Evolutionary conservation across 2,113 vertebrate species (phyloP).

Genomic region (Marmota flaviventris): DNA sequence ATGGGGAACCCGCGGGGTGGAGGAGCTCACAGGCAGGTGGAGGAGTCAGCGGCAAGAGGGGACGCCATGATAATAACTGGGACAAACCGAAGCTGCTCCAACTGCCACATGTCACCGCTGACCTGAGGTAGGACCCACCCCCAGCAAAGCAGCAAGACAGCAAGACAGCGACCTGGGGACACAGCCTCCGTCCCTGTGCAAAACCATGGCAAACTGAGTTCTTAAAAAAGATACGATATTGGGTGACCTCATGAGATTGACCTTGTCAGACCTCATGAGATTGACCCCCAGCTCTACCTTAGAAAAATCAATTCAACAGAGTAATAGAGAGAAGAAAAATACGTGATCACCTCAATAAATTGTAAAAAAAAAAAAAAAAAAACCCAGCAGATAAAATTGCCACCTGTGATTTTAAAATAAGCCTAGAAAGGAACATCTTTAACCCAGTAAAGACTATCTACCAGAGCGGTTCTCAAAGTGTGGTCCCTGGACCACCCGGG

Average conservation of each 20-base stretch:
- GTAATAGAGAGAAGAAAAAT: neutral
- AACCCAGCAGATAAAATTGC: neutral
- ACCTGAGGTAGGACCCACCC: fast-evolving
- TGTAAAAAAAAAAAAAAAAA: neutral
- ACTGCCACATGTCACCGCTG: fast-evolving
- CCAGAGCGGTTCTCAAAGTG: neutral
- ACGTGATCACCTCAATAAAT: neutral
- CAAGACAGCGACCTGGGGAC: neutral
- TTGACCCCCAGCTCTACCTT: no score
- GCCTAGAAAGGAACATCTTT: neutral
- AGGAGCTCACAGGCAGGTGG: neutral
- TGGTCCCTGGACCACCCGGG: neutral
- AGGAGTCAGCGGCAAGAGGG: no score
- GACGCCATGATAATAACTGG: fast-evolving
- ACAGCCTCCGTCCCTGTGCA: no score
- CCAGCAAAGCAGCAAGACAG: no score
- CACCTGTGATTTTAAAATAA: neutral
- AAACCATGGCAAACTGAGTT: neutral
- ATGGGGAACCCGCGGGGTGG: no score
- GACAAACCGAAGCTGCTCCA: no score
- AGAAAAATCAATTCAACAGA: neutral
- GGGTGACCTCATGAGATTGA: neutral
- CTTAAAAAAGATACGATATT: neutral
- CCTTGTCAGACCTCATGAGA: no score
- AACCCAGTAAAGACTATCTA: neutral